Percentiles rank a stretch among this genome's conserved stretches.
Evolutionary conservation across 2,797 vertebrate genomes (phyloP).

Genomic region (Poeciliopsis infans): DNA sequence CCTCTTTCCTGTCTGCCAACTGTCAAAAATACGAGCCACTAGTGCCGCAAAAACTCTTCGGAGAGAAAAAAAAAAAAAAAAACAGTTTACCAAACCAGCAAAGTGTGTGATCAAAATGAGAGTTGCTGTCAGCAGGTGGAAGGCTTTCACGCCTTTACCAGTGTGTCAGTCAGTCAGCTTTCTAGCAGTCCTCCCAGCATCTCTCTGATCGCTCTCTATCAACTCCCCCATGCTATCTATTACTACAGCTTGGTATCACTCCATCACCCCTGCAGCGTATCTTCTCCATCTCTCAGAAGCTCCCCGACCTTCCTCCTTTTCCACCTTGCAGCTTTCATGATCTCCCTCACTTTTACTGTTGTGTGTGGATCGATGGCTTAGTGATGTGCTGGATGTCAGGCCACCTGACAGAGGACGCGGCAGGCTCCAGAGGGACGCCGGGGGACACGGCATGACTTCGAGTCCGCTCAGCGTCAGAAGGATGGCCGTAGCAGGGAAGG

Average conservation of each 20-base stretch:
- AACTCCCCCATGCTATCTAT: conserved; percentile 62
- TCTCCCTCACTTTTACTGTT: conserved; percentile 17
- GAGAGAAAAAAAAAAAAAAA: too few relatives aligned
- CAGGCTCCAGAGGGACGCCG: conserved; percentile 41
- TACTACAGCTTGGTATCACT: conserved; percentile 52
- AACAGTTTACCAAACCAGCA: conserved; percentile 15
- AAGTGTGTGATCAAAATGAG: conserved; percentile 20
- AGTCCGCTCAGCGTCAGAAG: conserved; percentile 49
- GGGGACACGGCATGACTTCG: conserved; percentile 28
- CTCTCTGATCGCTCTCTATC: conserved; percentile 65
- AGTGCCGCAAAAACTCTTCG: too few relatives aligned
- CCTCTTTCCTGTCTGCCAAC: too few relatives aligned
- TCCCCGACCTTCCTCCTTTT: conserved; percentile 1
- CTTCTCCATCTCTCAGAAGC: conserved; percentile 34
- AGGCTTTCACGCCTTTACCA: conserved; percentile 51
- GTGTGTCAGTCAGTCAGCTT: conserved; percentile 56
- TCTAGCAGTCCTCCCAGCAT: conserved; percentile 28
- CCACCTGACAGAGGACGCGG: conserved; percentile 64
- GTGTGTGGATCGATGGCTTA: conserved; percentile 64
- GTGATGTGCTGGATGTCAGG: conserved; percentile 69
- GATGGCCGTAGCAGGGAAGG: conserved; percentile 32
- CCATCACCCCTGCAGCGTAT: conserved; percentile 52
- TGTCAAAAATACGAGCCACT: too few relatives aligned
- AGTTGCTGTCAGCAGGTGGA: not conserved
- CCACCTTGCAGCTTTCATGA: not conserved